Evolutionary conservation across 2,113 vertebrate genomes (phyloP), one percentile per base, ranked within the genome.

Genomic region (Numenius arquata): DNA sequence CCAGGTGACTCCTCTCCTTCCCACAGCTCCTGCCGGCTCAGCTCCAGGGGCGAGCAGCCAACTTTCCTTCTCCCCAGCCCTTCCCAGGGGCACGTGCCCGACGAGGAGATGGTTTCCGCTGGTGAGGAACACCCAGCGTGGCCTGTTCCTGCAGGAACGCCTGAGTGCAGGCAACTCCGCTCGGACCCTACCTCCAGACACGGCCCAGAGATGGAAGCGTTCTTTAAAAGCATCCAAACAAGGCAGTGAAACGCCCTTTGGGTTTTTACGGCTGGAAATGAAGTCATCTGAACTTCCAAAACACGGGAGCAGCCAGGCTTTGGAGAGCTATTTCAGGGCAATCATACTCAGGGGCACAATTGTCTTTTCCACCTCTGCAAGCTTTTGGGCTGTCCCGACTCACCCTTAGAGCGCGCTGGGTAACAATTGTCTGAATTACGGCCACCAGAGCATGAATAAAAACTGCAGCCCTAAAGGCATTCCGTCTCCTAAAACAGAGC

Each of bases 101-200:
- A 3, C 0, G 18, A 8, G 15, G 63, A 58, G 71, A n/a, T 6
- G 62, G 66, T 47, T 30, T 34, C 26, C 3, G 50, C 48, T 25
- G 0, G 19, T 8, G 58, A n/a, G 26, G 47, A 71, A 36, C 0
- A 30, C 62, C 47, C 8, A 15, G 38, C 0, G 0, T 10, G 15
- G 75, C 4, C 14, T 22, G 56, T 8, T 79, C 78, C 87, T 59
- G 62, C 30, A 27, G 52, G 30, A 59, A 34, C 12, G 56, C 45
- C 75, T 34, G 65, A 59, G 61, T 1, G n/a, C 29, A 38, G 12
- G 8, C 9, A 23, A 9, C 1, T 27, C 73, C 62, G 86, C 71
- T n/a, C 74, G 32, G 40, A 61, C 6, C 58, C 18, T 13, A 9
- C 25, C 86, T 62, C 65, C 7, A 3, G 61, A 29, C 25, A 4